Conservation (phyloP, 1,140 invertebrate genomes). For the Hylaeus volcanicus region DNA sequence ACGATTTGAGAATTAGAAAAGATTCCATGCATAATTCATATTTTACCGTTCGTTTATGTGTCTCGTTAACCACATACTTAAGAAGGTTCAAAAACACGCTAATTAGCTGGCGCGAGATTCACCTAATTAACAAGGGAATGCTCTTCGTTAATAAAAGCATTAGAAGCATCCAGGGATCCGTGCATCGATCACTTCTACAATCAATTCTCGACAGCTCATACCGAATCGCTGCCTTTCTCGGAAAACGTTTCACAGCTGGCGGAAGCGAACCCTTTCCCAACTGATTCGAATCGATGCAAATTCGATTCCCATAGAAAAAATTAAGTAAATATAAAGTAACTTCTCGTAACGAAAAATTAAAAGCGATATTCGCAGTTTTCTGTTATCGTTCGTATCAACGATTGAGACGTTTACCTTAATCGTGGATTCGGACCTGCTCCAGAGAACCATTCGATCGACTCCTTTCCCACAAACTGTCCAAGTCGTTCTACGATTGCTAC, state of each 20-base stretch:
- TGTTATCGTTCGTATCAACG: no score
- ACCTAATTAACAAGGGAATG: conserved; percentile 32
- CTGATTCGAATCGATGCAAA: neutral
- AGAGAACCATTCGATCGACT: no score
- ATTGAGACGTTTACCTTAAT: no score
- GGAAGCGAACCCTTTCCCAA: neutral
- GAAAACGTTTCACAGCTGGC: neutral
- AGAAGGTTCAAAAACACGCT: conserved; percentile 32
- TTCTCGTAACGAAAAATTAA: no score
- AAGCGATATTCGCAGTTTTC: no score
- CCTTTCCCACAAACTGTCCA: no score
- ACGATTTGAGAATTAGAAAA: conserved; percentile 14
- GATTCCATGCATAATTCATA: conserved; percentile 28
- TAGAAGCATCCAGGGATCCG: neutral
- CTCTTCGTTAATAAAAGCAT: conserved; percentile 14
- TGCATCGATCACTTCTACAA: neutral
- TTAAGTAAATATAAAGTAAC: no score
- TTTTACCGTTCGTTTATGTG: conserved; percentile 25
- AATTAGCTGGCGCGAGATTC: conserved; percentile 34
- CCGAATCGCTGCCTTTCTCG: neutral
- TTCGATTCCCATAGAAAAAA: no score
- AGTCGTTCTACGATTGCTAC: no score
- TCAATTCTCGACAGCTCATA: neutral
- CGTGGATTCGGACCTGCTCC: no score
- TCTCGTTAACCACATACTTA: conserved; percentile 23